Evolutionary conservation across 2,113 vertebrate genomes (phyloP), one percentile per base, ranked within the genome.

Genomic region (Tympanuchus pallidicinctus): DNA sequence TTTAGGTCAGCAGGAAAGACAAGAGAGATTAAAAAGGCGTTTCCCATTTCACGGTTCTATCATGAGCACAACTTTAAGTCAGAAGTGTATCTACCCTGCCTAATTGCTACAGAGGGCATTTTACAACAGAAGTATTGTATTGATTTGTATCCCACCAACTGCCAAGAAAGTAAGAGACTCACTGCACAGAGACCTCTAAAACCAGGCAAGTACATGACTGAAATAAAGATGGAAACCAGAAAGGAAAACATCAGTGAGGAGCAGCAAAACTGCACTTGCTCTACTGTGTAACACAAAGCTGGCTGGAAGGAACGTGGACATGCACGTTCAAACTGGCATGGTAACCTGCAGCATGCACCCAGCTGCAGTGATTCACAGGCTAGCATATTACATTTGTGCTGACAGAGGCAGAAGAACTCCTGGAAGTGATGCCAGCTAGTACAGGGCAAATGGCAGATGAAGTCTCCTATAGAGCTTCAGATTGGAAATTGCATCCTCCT

Each of bases 381-480:
- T 24, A 88, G 86, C 85, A 80, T 89, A 86, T 85, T 84, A 77
- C 86, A 88, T 66, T 69, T 74, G 76, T 88, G 86, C 89, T 96
- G 95, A 92, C 7, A 63, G 65, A 95, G 82, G 76, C 90, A 94
- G 88, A 97, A 65, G 79, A 89, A 87, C 90, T 92, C 63, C 82
- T 93, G 82, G 85, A 97, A 97, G 92, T 87, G 67, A 92, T 77
- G 66, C 77, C 89, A 95, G 92, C 82, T 61, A 95, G 43, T 25
- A 89, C 28, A 87, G 11, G 91, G 76, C 60, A 84, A 61, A 92
- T 86, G 67, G 64, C 73, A 93, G 89, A 90, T 50, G 89, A 86
- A 88, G 69, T 80, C 74, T 56, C 42, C 38, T 92, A 27, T 81
- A 94, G 78, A 73, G 56, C 40, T 80, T 88, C 88, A 82, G 65